These are phyloP conservation scores for Macropis europaea DNA, from an alignment of 2,888 invertebrate species.

Conservation along the genomic window DNA sequence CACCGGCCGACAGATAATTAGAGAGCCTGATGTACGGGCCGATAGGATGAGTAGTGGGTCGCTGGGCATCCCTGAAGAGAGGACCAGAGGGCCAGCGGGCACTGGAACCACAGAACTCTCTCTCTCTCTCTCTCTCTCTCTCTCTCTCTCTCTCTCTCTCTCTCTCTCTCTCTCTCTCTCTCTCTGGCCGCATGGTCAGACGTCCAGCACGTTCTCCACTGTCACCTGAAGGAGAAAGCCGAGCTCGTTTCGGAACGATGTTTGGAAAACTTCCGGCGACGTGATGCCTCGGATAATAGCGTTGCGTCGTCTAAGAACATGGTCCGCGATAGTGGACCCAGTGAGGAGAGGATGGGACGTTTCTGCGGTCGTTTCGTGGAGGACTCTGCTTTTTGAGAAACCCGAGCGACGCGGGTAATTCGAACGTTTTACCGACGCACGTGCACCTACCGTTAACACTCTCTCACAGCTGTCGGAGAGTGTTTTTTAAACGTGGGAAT, in stretches of 20 bases:
- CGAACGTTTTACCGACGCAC: too few relatives aligned
- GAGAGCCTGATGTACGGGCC: not conserved
- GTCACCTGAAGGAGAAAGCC: slow-evolving; percentile 26
- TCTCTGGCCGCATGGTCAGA: slow-evolving; percentile 23
- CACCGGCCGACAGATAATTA: slow-evolving; percentile 73
- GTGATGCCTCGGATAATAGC: slow-evolving; percentile 20
- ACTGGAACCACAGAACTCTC: slow-evolving; percentile 45
- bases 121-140: too few relatives aligned
- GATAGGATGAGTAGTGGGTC: not conserved
- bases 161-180: too few relatives aligned
- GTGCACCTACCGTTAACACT: too few relatives aligned
- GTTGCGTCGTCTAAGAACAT: not conserved
- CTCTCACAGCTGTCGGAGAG: too few relatives aligned
- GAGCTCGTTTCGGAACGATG: slow-evolving; percentile 16
- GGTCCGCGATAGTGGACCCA: not conserved
- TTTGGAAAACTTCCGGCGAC: slow-evolving; percentile 36
- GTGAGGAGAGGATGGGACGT: not conserved
- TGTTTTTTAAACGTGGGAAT: too few relatives aligned
- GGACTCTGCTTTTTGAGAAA: not conserved
- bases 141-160: too few relatives aligned
- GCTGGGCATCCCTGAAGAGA: not conserved
- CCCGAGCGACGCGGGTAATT: not conserved
- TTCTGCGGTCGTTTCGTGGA: not conserved
- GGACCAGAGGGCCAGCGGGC: slow-evolving; percentile 5
- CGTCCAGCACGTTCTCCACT: slow-evolving; percentile 10